Evolutionary conservation across 2,113 vertebrate species (phyloP).

Genomic region (Larimichthys crocea): DNA sequence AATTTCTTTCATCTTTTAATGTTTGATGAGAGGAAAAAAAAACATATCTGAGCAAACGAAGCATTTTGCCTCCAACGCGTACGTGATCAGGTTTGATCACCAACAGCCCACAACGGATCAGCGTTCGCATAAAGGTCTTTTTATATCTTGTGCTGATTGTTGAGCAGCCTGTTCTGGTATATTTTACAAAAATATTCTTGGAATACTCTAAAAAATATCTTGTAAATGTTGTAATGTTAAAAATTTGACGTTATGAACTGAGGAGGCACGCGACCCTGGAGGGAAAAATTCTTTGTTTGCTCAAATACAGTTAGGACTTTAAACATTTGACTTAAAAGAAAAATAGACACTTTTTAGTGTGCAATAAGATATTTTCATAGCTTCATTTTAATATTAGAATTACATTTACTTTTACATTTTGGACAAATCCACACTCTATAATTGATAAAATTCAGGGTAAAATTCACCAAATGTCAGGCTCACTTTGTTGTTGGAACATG

Average conservation of each 20-base stretch:
- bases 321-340: slow-evolving; percentile 9
- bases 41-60: slow-evolving; percentile 36
- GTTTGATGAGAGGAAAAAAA: slow-evolving; percentile 13
- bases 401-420: slow-evolving; percentile 85
- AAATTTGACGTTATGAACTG: slow-evolving; percentile 15
- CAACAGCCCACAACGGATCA: background rate
- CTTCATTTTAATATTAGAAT: slow-evolving; percentile 84
- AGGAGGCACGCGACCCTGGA: slow-evolving; percentile 18
- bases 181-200: slow-evolving; percentile 41
- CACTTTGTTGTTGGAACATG: slow-evolving; percentile 71
- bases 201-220: slow-evolving; percentile 29
- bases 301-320: slow-evolving; percentile 19
- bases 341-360: slow-evolving; percentile 49
- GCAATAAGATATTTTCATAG: slow-evolving; percentile 68
- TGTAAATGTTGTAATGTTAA: slow-evolving; percentile 31
- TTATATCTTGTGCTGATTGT: slow-evolving; percentile 11
- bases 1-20: too few relatives aligned
- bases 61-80: slow-evolving; percentile 26
- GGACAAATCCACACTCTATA: slow-evolving; percentile 83
- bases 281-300: slow-evolving; percentile 14
- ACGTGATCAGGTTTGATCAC: slow-evolving; percentile 39
- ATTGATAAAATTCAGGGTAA: slow-evolving; percentile 80
- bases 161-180: slow-evolving; percentile 17
- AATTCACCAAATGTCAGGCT: slow-evolving; percentile 82
- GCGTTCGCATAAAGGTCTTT: background rate